Evolutionary conservation across 1,140 invertebrate genomes (phyloP), one percentile per base, ranked within the genome.

Genomic region (Lepidurus arcticus): DNA sequence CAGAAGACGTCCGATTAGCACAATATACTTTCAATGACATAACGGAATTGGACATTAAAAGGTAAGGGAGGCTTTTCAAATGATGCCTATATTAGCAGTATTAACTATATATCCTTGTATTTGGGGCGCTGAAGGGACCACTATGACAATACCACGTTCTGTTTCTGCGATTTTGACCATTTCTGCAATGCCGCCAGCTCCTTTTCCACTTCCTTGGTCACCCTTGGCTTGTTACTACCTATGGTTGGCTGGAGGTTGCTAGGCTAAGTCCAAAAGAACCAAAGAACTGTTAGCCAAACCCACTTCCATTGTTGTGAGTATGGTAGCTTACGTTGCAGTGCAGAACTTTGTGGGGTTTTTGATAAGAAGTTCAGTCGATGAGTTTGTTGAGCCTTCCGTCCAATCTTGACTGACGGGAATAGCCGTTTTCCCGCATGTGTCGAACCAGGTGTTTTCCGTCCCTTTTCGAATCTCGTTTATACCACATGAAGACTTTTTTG

Each of bases 151-250:
- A 92, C 92, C 24, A 92, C 90, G 21, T 97, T 92, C 89, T 96
- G 95, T 84, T 95, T 96, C 82, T 97, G 95, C 83, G 94, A 94
- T 82, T 91, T 96, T 79, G 94, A 96, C 84, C 91, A 96, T 82
- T 89, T 94, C 82, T 97, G 95, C 85, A 97, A 97, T n/a, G 77
- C 79, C 24, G 79, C 76, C 34, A 10, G 34, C 1, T 45, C 65
- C 24, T 74, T 44, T 1, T 26, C 43, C 26, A 26, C 44, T 7
- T 47, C 78, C 16, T 21, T 44, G 8, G 45, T 43, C 43, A 75
- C 75, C 65, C 24, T 73, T 34, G 44, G 74, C 44, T 13, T 78
- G 24, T n/a, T 42, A 75, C 73, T 26, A 26, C 73, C 44, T 21
- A 21, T 26, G 43, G 24, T 74, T 34, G 26, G 73, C 73, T 78